Evolutionary conservation across 2,113 vertebrate species (phyloP).

Genomic region (Scopus umbretta): DNA sequence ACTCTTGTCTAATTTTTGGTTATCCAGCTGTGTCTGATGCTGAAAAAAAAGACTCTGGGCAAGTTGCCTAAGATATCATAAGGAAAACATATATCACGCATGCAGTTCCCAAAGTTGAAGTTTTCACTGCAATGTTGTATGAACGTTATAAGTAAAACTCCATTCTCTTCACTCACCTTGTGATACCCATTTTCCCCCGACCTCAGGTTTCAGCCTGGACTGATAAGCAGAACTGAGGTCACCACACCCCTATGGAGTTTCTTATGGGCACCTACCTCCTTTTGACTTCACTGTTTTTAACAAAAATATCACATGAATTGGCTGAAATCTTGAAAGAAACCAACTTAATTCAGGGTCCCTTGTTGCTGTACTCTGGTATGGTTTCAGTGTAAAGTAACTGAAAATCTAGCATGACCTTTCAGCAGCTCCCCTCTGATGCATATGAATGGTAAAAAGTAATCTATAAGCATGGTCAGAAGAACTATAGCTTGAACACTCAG

Average conservation of each 20-base stretch:
- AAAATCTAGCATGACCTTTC: neutral
- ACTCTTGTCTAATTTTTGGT: neutral
- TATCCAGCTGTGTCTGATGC: neutral
- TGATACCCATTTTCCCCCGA: neutral
- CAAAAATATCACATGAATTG: neutral
- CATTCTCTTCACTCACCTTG: neutral
- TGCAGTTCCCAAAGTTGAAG: neutral
- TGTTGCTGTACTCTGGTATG: neutral
- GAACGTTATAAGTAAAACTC: neutral
- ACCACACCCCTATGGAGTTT: neutral
- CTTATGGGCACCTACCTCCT: neutral
- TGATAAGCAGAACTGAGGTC: neutral
- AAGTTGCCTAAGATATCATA: neutral
- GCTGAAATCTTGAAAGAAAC: neutral
- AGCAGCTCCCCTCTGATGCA: neutral
- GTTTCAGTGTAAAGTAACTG: neutral
- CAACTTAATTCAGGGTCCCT: neutral
- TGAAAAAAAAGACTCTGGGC: neutral
- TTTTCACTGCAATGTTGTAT: neutral
- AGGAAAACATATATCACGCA: too few species aligned
- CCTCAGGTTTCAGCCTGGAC: neutral
- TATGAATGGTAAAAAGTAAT: neutral
- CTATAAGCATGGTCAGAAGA: neutral
- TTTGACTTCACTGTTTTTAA: neutral
- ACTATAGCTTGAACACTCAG: neutral